These are phyloP conservation scores for Drosophila lowei DNA, from an alignment of 1,140 invertebrate genomes.

Conservation along the genomic window DNA sequence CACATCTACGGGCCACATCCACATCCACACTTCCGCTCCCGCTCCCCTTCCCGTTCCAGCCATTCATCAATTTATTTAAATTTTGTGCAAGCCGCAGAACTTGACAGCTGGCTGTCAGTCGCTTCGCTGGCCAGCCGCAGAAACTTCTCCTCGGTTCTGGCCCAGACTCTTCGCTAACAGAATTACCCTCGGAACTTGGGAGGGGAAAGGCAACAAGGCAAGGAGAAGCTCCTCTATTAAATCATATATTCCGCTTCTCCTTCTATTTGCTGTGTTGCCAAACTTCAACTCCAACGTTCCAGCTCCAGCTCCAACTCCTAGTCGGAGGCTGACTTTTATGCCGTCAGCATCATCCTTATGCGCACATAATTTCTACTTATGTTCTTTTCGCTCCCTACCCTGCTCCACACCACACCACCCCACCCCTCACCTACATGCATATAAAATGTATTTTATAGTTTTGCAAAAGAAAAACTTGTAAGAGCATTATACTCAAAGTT, in stretches of 20 bases:
- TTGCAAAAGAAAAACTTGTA: conserved; percentile 56
- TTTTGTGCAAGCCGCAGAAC: conserved; percentile 54
- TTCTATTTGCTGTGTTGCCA: conserved; percentile 15
- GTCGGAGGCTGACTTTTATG: conserved; percentile 52
- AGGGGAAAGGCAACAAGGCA: conserved; percentile 18
- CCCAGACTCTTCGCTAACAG: conserved; percentile 45
- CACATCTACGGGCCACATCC: neutral
- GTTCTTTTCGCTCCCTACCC: conserved; percentile 34
- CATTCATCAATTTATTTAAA: conserved; percentile 68
- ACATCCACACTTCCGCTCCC: neutral
- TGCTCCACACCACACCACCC: neutral
- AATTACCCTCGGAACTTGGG: conserved; percentile 39
- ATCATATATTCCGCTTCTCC: conserved; percentile 57
- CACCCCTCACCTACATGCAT: conserved; percentile 18
- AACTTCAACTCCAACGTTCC: neutral
- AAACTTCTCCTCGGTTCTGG: conserved; percentile 34
- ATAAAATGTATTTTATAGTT: conserved; percentile 70
- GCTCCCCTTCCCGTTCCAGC: neutral
- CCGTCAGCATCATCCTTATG: conserved; percentile 58
- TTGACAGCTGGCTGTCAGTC: conserved; percentile 59
- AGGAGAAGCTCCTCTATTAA: conserved; percentile 52
- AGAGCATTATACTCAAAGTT: conserved; percentile 69
- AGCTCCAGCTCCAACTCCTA: conserved; percentile 1
- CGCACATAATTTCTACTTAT: conserved; percentile 67
- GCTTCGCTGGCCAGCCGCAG: conserved; percentile 47